Conservation (phyloP, 2,113 vertebrate genomes). For the Proteles cristata region DNA sequence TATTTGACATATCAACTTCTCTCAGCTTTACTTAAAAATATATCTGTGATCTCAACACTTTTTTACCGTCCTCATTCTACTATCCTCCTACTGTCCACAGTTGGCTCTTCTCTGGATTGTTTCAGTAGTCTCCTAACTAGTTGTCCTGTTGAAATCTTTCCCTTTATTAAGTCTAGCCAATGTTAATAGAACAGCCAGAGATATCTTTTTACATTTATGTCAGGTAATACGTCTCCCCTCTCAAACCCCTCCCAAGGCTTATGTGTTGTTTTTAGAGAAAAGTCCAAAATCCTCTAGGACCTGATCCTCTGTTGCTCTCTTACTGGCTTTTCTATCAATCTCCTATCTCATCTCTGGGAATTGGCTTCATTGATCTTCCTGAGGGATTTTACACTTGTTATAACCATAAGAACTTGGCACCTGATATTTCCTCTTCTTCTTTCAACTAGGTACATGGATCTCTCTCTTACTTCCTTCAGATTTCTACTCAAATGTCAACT, state of each 20-base stretch:
- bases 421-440: background rate
- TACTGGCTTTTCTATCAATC: background rate
- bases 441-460: background rate
- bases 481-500: background rate
- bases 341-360: background rate
- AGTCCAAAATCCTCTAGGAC: background rate
- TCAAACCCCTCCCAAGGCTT: background rate
- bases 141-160: background rate
- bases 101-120: background rate
- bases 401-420: background rate
- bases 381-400: background rate
- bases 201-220: background rate
- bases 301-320: background rate
- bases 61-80: background rate
- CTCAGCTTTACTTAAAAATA: slow-evolving; percentile 6
- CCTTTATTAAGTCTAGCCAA: background rate
- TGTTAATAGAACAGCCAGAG: background rate
- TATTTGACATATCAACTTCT: background rate
- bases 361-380: background rate
- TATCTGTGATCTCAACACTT: background rate
- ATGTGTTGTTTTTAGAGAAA: background rate
- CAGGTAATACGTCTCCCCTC: background rate
- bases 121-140: background rate
- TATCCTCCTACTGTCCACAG: background rate
- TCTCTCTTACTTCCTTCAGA: background rate